Conservation (phyloP, 2,888 invertebrate species). For the Elmis aenea region DNA sequence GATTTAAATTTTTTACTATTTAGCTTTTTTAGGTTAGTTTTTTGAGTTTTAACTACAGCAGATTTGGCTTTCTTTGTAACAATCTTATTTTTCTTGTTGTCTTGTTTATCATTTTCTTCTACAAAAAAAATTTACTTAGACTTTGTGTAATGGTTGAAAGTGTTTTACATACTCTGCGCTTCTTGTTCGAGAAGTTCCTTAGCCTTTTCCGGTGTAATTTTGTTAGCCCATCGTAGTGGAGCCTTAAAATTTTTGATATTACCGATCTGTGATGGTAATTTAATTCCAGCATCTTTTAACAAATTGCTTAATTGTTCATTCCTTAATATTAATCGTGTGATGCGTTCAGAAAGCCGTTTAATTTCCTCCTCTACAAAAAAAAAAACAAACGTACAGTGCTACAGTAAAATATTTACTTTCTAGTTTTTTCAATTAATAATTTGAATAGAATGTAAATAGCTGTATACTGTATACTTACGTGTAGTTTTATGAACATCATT, state of each 20-base stretch:
- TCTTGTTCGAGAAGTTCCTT: conserved; percentile 35
- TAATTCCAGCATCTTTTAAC: conserved; percentile 43
- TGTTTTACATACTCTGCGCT: conserved; percentile 37
- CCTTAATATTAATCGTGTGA: conserved; percentile 40
- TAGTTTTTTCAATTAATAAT: not conserved
- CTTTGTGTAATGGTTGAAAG: too few species aligned
- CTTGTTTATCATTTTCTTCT: not conserved
- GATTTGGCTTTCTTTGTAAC: not conserved
- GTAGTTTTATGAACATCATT: conserved; percentile 9
- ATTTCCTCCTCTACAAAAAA: conserved; percentile 36
- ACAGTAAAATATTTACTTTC: conserved; percentile 2
- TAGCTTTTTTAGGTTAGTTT: not conserved
- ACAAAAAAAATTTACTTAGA: not conserved
- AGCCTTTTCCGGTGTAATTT: conserved; percentile 36
- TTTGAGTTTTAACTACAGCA: too few species aligned
- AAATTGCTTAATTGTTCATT: conserved; percentile 43
- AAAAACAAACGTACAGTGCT: conserved; percentile 1
- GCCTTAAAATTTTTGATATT: conserved; percentile 32
- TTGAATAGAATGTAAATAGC: not conserved
- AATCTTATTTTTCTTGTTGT: not conserved
- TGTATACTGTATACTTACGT: conserved; percentile 6
- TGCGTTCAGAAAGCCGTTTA: conserved; percentile 39
- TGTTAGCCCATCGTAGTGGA: conserved; percentile 34
- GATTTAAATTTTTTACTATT: not conserved
- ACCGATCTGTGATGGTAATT: conserved; percentile 39